Conservation (phyloP, 2,113 vertebrate genomes). For the Pseudorasbora parva region DNA sequence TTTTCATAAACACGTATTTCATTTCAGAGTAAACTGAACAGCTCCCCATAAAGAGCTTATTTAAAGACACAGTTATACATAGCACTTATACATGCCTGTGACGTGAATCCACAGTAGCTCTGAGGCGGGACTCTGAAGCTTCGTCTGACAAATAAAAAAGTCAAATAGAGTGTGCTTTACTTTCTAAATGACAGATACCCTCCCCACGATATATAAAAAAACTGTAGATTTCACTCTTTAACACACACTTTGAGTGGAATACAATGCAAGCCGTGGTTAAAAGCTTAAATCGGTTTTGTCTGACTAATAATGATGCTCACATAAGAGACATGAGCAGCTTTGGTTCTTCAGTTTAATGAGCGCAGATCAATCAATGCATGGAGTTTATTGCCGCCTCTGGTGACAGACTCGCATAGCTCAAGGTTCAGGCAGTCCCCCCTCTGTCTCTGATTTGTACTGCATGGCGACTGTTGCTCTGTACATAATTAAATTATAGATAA, state of each 20-base stretch:
- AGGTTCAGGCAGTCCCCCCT: constrained; percentile 55
- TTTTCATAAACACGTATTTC: constrained; percentile 14
- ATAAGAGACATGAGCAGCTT: constrained; percentile 33
- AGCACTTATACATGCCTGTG: neutral
- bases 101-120: neutral
- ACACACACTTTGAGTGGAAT: neutral
- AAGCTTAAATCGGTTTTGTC: constrained; percentile 32
- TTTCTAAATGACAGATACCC: neutral
- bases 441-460: constrained; percentile 55
- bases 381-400: constrained; percentile 55
- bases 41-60: constrained; percentile 1
- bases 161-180: neutral
- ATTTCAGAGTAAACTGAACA: constrained; percentile 11
- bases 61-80: constrained; percentile 2
- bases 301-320: constrained; percentile 40
- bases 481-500: constrained; percentile 39
- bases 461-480: constrained; percentile 40
- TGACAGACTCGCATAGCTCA: constrained; percentile 52
- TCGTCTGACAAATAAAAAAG: constrained; percentile 2
- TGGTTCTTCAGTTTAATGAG: constrained; percentile 55
- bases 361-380: constrained; percentile 53
- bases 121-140: neutral
- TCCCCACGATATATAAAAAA: neutral
- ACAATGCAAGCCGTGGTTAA: neutral
- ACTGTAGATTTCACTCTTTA: neutral